Evolutionary conservation across 2,888 invertebrate genomes (phyloP).

Genomic region (Molorchus minor): DNA sequence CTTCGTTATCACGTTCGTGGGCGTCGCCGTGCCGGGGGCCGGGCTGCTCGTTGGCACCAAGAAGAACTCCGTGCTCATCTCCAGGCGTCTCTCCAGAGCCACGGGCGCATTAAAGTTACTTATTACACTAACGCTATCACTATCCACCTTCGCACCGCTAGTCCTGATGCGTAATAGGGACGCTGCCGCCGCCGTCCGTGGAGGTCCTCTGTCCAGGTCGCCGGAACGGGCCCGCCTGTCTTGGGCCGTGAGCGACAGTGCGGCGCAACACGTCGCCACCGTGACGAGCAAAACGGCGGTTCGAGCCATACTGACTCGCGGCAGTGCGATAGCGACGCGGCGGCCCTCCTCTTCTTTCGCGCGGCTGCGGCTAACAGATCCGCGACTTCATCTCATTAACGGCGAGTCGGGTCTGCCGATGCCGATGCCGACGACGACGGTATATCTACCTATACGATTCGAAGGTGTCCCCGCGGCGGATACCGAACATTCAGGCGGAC

Average conservation of each 20-base stretch:
- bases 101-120: constrained; percentile 28
- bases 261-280: constrained; percentile 49
- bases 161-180: constrained; percentile 5
- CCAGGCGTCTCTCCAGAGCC: constrained; percentile 66
- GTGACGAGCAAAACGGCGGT: constrained; percentile 52
- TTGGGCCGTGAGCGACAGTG: constrained; percentile 48
- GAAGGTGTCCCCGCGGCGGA: constrained; percentile 21
- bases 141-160: constrained; percentile 24
- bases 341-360: constrained; percentile 34
- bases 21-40: constrained; percentile 52
- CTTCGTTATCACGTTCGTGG: constrained; percentile 51
- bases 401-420: constrained; percentile 19
- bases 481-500: constrained; percentile 28
- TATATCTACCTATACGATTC: too few relatives aligned
- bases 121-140: constrained; percentile 20
- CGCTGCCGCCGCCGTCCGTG: constrained; percentile 26
- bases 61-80: constrained; percentile 88
- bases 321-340: constrained; percentile 23
- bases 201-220: constrained; percentile 54
- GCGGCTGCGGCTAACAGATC: constrained; percentile 23
- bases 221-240: constrained; percentile 51
- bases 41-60: constrained; percentile 73
- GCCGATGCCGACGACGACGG: too few relatives aligned
- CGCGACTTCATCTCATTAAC: constrained; percentile 44
- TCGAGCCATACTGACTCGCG: constrained; percentile 57